Evolutionary conservation across 2,888 invertebrate species (phyloP).

Genomic region (Cantharis lateralis): DNA sequence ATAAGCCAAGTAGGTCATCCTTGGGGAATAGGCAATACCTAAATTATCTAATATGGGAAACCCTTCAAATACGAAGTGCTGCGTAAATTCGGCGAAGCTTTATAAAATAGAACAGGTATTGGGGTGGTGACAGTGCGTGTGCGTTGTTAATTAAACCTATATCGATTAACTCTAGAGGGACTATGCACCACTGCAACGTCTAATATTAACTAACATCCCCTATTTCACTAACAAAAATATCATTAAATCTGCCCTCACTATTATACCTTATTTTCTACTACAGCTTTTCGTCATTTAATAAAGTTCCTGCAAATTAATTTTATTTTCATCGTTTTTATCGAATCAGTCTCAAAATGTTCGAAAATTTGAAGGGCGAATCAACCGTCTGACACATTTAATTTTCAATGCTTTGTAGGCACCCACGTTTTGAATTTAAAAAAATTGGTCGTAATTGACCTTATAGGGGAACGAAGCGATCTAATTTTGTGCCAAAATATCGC

Average conservation of each 20-base stretch:
- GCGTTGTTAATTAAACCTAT: conserved; percentile 24
- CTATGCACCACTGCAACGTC: conserved; percentile 1
- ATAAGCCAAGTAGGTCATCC: conserved; percentile 30
- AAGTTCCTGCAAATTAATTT: background rate
- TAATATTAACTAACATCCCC: background rate
- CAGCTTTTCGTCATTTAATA: background rate
- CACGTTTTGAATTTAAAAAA: background rate
- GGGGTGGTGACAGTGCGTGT: conserved; percentile 27
- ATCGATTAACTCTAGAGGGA: conserved; percentile 18
- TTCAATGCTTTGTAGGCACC: background rate
- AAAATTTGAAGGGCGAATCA: background rate
- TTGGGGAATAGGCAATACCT: conserved; percentile 27
- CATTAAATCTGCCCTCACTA: background rate
- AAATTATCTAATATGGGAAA: conserved; percentile 29
- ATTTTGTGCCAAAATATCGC: too few relatives aligned
- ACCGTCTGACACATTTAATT: background rate
- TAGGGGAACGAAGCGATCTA: background rate
- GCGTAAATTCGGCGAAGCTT: conserved; percentile 21
- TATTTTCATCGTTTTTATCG: background rate
- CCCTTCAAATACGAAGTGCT: conserved; percentile 22
- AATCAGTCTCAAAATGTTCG: background rate
- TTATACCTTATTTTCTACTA: background rate
- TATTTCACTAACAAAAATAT: background rate
- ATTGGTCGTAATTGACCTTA: background rate
- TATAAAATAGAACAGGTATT: conserved; percentile 26